Evolutionary conservation across 2,888 invertebrate genomes (phyloP), one percentile per base, ranked within the genome.

Genomic region (Phaonia tiefii): DNA sequence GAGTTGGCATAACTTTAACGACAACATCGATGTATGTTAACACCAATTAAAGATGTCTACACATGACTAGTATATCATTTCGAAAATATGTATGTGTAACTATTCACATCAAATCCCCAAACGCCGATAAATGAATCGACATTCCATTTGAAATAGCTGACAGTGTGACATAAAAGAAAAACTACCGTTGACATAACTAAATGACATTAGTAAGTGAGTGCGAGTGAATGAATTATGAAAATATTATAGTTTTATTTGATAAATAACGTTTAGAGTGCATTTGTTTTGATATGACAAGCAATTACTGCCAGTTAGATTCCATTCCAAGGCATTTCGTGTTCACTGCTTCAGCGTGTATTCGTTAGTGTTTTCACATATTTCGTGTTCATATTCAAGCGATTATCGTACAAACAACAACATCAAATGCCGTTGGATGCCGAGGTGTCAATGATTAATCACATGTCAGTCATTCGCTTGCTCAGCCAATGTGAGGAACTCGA

Each of bases 211-310:
- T 31, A 17, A 31, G 39, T 17, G 60, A 4, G 11, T n/a, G 60
- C 10, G 60, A 13, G n/a, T n/a, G n/a, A 22, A 11, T 39, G 37
- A 54, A 69, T 71, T 60, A n/a, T 49, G 63, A 72, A 72, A 72
- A 63, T 72, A 51, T 26, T 60, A 71, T 71, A 37, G 63, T 44
- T 60, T 58, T 58, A 17, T 31, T 49, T 76, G 77, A 80, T 80
- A 67, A 80, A 77, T 81, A 75, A 72, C 78, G 63, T 78, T 81
- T 75, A 42, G 49, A 77, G 78, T 75, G 78, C 78, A 81, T 81
- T 81, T 81, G 78, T 75, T 81, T 78, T 81, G 81, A 81, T 81
- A 81, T 81, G 81, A 81, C 81, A 81, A 72, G 81, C 78, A 81
- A 81, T 81, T 81, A 78, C 72, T 81, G 81, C 63, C 72, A n/a